These are phyloP conservation scores for Lethocerus indicus DNA, from an alignment of 1,140 invertebrate genomes.

Conservation along the genomic window DNA sequence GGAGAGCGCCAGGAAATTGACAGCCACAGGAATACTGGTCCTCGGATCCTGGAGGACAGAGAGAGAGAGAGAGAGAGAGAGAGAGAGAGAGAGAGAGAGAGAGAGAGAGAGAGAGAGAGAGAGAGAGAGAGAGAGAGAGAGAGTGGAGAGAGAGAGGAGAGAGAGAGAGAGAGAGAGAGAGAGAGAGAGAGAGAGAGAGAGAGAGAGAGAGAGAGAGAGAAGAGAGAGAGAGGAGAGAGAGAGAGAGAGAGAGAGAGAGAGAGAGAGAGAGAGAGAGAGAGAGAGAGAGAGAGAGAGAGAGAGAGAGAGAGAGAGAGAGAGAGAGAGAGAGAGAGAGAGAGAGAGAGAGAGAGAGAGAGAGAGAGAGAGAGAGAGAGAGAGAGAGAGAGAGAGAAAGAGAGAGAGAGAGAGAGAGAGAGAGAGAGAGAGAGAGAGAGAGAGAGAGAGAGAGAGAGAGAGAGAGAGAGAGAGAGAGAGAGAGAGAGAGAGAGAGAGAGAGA, in stretches of 20 bases:
- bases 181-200: not conserved
- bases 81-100: not conserved
- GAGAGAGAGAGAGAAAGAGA: conserved; percentile 4
- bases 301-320: not conserved
- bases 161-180: not conserved
- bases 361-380: conserved; percentile 4
- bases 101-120: not conserved
- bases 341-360: conserved; percentile 5
- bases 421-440: conserved; percentile 3
- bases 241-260: not conserved
- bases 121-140: conserved; percentile 3
- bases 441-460: conserved; percentile 5
- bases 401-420: conserved; percentile 5
- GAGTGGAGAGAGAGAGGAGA: not conserved
- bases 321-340: conserved; percentile 7
- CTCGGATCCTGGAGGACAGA: too few relatives aligned
- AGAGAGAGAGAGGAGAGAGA: not conserved
- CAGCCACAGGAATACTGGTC: too few relatives aligned
- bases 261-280: conserved; percentile 2
- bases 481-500: conserved; percentile 7
- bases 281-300: conserved; percentile 3
- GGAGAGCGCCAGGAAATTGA: too few relatives aligned
- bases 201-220: not conserved
- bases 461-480: conserved; percentile 8
- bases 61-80: too few relatives aligned